A percentile compares a stretch with the other conserved stretches of the same genome.
Evolutionary conservation across 2,113 vertebrate genomes (phyloP).

Genomic region (Noctilio leporinus): DNA sequence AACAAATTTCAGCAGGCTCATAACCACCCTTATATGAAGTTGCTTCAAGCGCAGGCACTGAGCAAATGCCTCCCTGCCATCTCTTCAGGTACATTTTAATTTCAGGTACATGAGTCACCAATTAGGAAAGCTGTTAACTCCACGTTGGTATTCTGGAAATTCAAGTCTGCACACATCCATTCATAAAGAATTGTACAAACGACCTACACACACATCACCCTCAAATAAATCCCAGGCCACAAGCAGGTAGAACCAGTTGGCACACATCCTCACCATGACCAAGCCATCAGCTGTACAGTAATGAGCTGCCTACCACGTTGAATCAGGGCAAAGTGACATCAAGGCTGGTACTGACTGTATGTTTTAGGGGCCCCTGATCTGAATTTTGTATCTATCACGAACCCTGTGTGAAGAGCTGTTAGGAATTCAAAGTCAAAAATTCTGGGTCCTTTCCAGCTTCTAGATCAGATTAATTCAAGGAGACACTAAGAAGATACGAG

Average conservation of each 20-base stretch:
- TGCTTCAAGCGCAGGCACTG: background rate
- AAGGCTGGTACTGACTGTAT: background rate
- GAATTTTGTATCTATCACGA: background rate
- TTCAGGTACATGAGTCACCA: constrained; percentile 36
- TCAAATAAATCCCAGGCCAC: constrained; percentile 38
- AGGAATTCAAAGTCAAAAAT: background rate
- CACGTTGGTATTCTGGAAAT: background rate
- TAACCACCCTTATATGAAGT: background rate
- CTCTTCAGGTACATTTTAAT: background rate
- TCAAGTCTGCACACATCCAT: constrained; percentile 36
- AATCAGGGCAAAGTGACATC: background rate
- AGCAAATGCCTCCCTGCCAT: background rate
- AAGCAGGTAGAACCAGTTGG: constrained; percentile 57
- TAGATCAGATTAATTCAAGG: background rate
- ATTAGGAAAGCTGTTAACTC: constrained; percentile 34
- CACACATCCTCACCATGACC: background rate
- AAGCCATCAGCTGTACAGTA: background rate
- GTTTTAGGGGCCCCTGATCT: background rate
- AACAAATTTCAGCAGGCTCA: background rate
- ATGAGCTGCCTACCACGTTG: background rate
- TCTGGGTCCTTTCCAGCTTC: background rate
- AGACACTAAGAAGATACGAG: background rate
- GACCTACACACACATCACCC: constrained; percentile 1
- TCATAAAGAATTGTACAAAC: constrained; percentile 37
- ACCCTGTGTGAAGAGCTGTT: background rate